Conservation (phyloP, 2,797 vertebrate genomes). For the Esox masquinongy region DNA sequence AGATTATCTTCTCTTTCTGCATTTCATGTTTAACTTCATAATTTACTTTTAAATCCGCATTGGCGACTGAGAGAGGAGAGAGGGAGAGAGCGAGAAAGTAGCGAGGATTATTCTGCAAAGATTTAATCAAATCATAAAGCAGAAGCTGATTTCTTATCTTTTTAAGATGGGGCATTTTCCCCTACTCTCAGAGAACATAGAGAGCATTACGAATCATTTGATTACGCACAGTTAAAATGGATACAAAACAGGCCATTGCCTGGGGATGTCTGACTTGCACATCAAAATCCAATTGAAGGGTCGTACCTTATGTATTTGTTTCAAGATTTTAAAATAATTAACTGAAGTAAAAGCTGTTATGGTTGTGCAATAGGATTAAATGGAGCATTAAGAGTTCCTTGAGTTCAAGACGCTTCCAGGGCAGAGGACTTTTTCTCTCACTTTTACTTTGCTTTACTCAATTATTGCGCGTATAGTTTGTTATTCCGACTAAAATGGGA, state of each 20-base stretch:
- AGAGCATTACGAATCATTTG: slow-evolving; percentile 80
- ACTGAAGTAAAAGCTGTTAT: slow-evolving; percentile 78
- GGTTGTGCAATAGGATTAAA: slow-evolving; percentile 69
- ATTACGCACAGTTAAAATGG: slow-evolving; percentile 78
- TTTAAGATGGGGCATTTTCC: slow-evolving; percentile 77
- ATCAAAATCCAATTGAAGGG: slow-evolving; percentile 78
- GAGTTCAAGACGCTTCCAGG: slow-evolving; percentile 54
- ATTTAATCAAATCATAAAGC: slow-evolving; percentile 80
- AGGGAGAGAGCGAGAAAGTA: slow-evolving; percentile 51
- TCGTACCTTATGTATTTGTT: slow-evolving; percentile 78
- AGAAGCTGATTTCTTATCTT: slow-evolving; percentile 83
- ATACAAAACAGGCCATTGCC: slow-evolving; percentile 70
- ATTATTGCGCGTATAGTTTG: slow-evolving; percentile 52
- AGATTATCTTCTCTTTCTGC: slow-evolving; percentile 1
- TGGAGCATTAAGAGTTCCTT: slow-evolving; percentile 55
- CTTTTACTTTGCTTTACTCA: slow-evolving; percentile 50
- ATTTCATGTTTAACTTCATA: slow-evolving; percentile 44
- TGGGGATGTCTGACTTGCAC: slow-evolving; percentile 74
- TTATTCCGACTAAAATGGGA: slow-evolving; percentile 46
- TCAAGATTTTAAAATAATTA: slow-evolving; percentile 82
- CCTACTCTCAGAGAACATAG: slow-evolving; percentile 68
- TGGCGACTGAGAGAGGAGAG: slow-evolving; percentile 34
- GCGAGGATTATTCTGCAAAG: slow-evolving; percentile 71
- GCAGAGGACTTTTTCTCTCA: slow-evolving; percentile 49
- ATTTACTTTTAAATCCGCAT: slow-evolving; percentile 66